These are phyloP conservation scores for Cyphomyrus plagiostoma DNA, from an alignment of 2,113 vertebrate genomes.

Conservation along the genomic window DNA sequence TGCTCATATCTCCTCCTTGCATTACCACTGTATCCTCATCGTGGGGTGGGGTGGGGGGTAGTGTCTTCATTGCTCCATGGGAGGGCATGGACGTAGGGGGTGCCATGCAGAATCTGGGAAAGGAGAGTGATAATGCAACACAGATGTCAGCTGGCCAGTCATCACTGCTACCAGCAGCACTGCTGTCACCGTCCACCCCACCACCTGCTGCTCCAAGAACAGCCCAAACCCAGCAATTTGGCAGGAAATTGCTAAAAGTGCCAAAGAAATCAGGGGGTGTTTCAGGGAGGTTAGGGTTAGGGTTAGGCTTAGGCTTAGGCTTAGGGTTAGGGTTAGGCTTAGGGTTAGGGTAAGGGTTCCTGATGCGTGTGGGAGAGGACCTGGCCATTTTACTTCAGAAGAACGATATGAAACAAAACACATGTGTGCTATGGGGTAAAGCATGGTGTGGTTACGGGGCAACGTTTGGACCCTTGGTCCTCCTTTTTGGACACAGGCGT, in stretches of 20 bases:
- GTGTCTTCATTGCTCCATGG: constrained; percentile 65
- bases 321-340: not conserved
- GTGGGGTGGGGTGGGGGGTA: constrained; percentile 38
- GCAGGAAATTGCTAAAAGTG: constrained; percentile 44
- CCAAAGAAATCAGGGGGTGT: constrained; percentile 42
- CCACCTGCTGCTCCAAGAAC: constrained; percentile 60
- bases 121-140: constrained; percentile 58
- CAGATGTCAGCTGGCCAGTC: not conserved
- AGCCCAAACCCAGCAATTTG: constrained; percentile 62
- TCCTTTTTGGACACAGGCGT: not conserved
- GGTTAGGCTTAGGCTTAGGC: too few relatives aligned
- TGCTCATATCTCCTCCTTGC: constrained; percentile 36
- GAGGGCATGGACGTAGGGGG: constrained; percentile 46
- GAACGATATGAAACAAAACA: constrained; percentile 27
- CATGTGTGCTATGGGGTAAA: not conserved
- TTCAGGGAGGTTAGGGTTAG: constrained; percentile 12
- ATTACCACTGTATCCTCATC: constrained; percentile 19
- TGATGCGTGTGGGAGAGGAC: not conserved
- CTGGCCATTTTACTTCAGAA: constrained; percentile 49
- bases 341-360: not conserved
- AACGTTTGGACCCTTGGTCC: not conserved
- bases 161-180: not conserved
- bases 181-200: constrained; percentile 47
- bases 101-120: constrained; percentile 24
- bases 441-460: too few relatives aligned